Evolutionary conservation across 2,113 vertebrate species (phyloP), one percentile per base, ranked within the genome.

Genomic region (Tricholaema leucomelas): DNA sequence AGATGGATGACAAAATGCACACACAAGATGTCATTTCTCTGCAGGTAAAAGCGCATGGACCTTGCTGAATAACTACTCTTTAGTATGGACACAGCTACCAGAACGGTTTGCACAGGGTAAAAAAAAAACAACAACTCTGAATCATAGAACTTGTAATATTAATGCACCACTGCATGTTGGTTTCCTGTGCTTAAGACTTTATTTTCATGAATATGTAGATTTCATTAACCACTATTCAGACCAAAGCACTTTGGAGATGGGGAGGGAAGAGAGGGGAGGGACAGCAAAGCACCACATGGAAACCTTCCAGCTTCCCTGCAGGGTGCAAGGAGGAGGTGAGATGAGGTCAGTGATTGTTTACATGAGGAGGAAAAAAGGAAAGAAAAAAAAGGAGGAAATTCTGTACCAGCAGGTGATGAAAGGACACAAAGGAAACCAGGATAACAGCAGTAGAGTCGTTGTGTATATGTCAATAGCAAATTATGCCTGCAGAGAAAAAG

Each of bases 171-270:
- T 78, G 66, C 50, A 33, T 46, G 30, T 67, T 81, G 12, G 61
- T 65, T 95, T 94, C 80, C 92, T 78, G 73, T 75, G 88, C 61
- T 91, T 81, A 92, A 81, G 81, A 85, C 50, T 87, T 83, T 67
- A 71, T 85, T 83, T 84, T 74, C 87, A 94, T 89, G 87, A 82
- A 96, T 93, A 96, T 95, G 93, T 23, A 96, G 88, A 96, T 94
- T 71, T 95, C 95, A 96, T 95, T 94, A 91, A 67, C 81, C 63
- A 50, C 91, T 82, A 96, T 96, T 96, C 93, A 96, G 78, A 82
- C 80, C 80, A 59, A 4, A 70, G 56, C 30, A 38, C 40, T 84
- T 64, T 30, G 38, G 17, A 52, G 76, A 55, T 0, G 19, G 78
- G 63, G 69, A 83, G 38, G 58, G n/a, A 30, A 77, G 18, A 30